phyloP scores from a whole-genome alignment of 2,888 invertebrate genomes.

The Zaprionus obscuricornis region DNA sequence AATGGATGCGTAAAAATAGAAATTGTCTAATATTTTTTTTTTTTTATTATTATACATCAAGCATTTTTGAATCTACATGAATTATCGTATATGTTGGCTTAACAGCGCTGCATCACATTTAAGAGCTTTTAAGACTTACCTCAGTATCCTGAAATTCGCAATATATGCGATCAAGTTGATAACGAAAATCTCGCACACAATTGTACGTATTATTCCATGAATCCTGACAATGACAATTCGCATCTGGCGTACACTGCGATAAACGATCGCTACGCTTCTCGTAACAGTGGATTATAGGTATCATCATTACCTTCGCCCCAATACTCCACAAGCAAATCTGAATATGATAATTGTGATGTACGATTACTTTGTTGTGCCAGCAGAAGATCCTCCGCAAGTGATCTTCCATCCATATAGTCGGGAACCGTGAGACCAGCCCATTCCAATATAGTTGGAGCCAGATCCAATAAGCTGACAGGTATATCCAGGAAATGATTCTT shows the following conservation, averaged over 20 bases:
- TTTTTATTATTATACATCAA: too few relatives aligned
- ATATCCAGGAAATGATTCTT: conserved; percentile 83
- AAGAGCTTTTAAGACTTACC: too few relatives aligned
- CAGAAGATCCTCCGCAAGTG: conserved; percentile 83
- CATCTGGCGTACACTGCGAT: conserved; percentile 87
- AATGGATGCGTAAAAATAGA: too few relatives aligned
- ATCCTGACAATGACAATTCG: conserved; percentile 94
- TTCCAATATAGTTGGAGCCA: conserved; percentile 92
- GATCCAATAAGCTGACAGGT: conserved; percentile 90
- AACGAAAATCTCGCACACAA: conserved; percentile 88
- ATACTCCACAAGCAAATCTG: conserved; percentile 89
- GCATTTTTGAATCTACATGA: too few relatives aligned
- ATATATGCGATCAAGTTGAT: conserved; percentile 81
- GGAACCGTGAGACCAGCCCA: conserved; percentile 86
- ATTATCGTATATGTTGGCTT: too few relatives aligned
- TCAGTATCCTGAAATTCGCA: conserved; percentile 84
- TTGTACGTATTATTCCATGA: conserved; percentile 91
- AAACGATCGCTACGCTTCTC: conserved; percentile 84
- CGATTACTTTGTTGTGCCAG: conserved; percentile 16
- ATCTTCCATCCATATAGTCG: conserved; percentile 86
- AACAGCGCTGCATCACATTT: too few relatives aligned
- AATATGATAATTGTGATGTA: background rate
- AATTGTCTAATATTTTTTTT: too few relatives aligned
- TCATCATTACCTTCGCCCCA: conserved; percentile 88
- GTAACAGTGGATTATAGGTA: conserved; percentile 87